Conservation (phyloP, 92 coral and sea anemone genomes). For the Umimayanthus chanpuru region DNA sequence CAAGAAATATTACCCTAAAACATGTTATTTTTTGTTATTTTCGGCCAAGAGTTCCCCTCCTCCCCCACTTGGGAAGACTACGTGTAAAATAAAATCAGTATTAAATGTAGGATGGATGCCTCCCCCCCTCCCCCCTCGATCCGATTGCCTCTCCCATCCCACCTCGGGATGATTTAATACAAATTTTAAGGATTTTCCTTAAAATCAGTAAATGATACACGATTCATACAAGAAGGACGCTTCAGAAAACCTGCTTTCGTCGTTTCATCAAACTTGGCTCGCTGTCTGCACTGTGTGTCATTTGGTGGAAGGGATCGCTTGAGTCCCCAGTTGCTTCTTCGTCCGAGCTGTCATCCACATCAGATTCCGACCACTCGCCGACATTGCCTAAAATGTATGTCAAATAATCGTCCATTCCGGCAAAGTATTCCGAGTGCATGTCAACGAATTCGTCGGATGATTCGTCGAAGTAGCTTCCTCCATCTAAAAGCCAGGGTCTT, state of each 20-base stretch:
- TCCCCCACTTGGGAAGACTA: no score
- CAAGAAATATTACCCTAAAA: no score
- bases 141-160: no score
- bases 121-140: no score
- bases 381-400: not conserved
- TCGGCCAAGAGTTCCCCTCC: no score
- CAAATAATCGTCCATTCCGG: constrained; percentile 5
- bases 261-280: constrained; percentile 9
- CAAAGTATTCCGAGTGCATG: not conserved
- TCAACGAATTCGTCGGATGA: not conserved
- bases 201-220: no score
- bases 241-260: not conserved
- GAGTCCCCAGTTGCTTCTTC: not conserved
- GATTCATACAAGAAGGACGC: no score
- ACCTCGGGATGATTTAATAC: no score
- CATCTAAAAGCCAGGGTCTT: constrained; percentile 19
- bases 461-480: constrained; percentile 4
- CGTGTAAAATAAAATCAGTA: no score
- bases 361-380: not conserved
- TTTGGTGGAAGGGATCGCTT: not conserved
- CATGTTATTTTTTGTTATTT: no score
- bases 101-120: no score
- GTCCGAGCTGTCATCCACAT: constrained; percentile 7
- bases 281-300: constrained; percentile 1
- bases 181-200: no score